phyloP scores from a whole-genome alignment of 1,140 invertebrate genomes.

The Radopholus similis region DNA sequence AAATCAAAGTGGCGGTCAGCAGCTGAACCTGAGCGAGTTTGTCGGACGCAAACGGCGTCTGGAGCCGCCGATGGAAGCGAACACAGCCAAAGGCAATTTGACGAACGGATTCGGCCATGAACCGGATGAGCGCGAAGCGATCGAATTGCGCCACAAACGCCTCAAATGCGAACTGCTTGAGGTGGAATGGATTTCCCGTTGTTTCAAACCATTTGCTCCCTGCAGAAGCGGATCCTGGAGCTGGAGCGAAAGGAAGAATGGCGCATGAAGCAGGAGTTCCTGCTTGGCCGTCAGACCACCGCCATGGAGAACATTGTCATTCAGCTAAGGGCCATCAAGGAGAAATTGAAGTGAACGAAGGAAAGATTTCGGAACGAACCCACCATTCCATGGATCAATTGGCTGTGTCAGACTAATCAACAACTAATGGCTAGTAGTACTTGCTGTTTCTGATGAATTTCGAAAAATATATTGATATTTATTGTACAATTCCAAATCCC shows the following conservation, averaged over 20 bases:
- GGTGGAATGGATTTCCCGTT: neutral
- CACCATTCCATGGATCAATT: too few species aligned
- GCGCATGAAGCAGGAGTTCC: neutral
- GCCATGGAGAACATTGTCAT: conserved; percentile 1
- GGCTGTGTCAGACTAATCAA: too few species aligned
- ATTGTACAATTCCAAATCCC: too few species aligned
- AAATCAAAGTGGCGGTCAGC: too few species aligned
- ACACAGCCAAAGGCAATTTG: too few species aligned
- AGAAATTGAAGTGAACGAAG: neutral
- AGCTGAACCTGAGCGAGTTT: too few species aligned
- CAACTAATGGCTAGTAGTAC: too few species aligned
- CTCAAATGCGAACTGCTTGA: conserved; percentile 3
- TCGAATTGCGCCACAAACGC: neutral
- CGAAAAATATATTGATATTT: too few species aligned
- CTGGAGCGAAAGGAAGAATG: neutral
- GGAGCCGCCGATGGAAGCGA: too few species aligned
- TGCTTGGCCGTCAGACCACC: neutral
- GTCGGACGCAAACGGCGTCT: too few species aligned
- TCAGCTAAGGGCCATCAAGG: neutral
- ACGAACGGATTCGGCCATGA: neutral
- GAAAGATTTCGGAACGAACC: too few species aligned
- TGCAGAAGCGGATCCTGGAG: neutral
- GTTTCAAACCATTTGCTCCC: neutral
- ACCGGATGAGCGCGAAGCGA: neutral
- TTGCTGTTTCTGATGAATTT: too few species aligned